Base-by-base conservation (phyloP, 2,888 invertebrate genomes). In the Cylloceria caligata region DNA sequence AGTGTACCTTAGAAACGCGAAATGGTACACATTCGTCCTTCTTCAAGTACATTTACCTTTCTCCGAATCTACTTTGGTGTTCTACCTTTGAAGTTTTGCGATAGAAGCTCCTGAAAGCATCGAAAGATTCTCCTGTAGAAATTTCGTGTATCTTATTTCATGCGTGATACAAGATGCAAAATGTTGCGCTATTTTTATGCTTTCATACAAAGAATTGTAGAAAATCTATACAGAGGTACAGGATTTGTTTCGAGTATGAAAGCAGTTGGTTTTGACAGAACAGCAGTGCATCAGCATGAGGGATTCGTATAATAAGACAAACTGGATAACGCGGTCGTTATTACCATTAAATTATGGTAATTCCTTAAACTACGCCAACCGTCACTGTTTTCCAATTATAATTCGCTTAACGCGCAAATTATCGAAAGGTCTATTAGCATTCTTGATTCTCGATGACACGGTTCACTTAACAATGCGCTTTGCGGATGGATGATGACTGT, bases 401-500 rank as follows among this genome's bases (percentile, higher is more conserved):
- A 57, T 39, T 67, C 60, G 57, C 68, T 68, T 49, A 65, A 16
- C 24, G 60, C 13, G 21, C 67, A 34, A 36, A 45, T 75, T 67
- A 67, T 67, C 57, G 65, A 67, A 21, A 21, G 55, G 34, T 65
- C 76, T 39, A 60, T 68, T 68, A 68, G 76, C 76, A 60, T 76
- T 68, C 67, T 24, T 76, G 57, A 68, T 36, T 76, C 60, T 16
- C 60, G 47, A 45, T 36, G 68, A 76, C 19, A 36, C 76, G 68
- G 75, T 47, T 67, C 55, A 47, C 7, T 36, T 21, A 67, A 68
- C 57, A 49, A 60, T 76, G 3, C 16, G 16, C 45, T 47, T 57
- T 16, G 55, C 60, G 9, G 65, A 47, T 11, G 19, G 30, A 16
- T 1, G 7, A 47, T 16, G 36, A 16, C 11, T 21, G n/a, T 27